Percentiles rank a stretch among this genome's conserved stretches.
Conservation (phyloP, 1,140 invertebrate species). For the Aphis gossypii region DNA sequence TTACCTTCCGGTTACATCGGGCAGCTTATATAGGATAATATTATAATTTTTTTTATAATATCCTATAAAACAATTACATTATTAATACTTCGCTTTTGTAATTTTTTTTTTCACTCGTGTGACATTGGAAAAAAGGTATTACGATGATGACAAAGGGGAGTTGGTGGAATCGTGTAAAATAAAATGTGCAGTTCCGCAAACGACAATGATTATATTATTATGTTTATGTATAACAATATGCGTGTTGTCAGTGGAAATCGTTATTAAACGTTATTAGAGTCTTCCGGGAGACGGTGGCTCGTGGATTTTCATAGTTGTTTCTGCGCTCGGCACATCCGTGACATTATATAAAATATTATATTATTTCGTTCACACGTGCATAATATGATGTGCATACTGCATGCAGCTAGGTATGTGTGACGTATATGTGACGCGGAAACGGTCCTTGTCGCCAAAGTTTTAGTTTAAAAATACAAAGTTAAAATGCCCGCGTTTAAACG, state of each 20-base stretch:
- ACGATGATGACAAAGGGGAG: neutral
- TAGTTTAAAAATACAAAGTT: neutral
- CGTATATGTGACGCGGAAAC: neutral
- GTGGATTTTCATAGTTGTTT: conserved; percentile 32
- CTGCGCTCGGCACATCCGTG: conserved; percentile 26
- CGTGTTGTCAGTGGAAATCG: conserved; percentile 42
- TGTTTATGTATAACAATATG: neutral
- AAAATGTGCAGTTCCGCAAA: conserved; percentile 7
- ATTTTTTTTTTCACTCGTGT: neutral
- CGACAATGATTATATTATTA: conserved; percentile 4
- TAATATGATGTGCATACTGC: neutral
- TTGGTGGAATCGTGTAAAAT: conserved; percentile 8
- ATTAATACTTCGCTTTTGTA: neutral
- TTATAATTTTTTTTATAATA: neutral
- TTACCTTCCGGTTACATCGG: neutral
- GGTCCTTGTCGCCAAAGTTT: neutral
- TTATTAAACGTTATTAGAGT: conserved; percentile 57
- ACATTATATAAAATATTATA: conserved; percentile 33
- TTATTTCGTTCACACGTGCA: conserved; percentile 14
- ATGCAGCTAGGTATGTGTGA: neutral
- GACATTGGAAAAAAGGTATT: neutral
- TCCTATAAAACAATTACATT: neutral
- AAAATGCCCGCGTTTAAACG: neutral
- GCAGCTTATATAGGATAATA: too few relatives aligned
- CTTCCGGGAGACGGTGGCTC: conserved; percentile 42